Percentiles rank a stretch among this genome's conserved stretches.
Conservation (phyloP, 2,797 vertebrate genomes). For the Centropyge bicolor region DNA sequence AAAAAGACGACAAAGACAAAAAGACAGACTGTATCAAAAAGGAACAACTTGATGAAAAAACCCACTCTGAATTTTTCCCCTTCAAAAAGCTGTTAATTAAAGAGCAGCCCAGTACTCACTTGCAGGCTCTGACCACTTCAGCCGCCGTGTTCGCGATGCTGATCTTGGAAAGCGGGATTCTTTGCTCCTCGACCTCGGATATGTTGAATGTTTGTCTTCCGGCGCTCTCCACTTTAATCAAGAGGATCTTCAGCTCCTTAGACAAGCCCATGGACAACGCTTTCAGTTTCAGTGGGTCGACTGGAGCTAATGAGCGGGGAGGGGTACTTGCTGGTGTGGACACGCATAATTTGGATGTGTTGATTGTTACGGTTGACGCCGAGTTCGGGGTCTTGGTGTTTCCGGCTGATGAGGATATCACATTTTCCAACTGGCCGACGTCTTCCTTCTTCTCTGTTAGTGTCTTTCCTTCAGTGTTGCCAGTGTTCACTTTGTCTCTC, state of each 20-base stretch:
- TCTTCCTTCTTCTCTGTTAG: constrained; percentile 37
- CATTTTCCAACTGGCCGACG: constrained; percentile 55
- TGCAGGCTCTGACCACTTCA: constrained; percentile 90
- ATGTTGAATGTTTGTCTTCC: constrained; percentile 89
- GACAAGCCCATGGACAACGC: constrained; percentile 88
- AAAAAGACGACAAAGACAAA: constrained; percentile 16
- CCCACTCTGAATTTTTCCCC: background rate
- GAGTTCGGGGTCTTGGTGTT: constrained; percentile 41
- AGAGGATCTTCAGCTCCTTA: constrained; percentile 90
- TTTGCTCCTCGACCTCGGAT: constrained; percentile 87
- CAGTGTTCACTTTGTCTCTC: constrained; percentile 70
- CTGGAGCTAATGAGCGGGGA: constrained; percentile 63
- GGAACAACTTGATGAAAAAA: background rate
- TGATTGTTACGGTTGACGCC: constrained; percentile 51
- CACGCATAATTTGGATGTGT: constrained; percentile 48
- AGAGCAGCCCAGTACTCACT: constrained; percentile 82
- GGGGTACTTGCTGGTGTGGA: constrained; percentile 52
- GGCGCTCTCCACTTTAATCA: constrained; percentile 89
- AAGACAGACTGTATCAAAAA: background rate
- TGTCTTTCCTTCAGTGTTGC: constrained; percentile 42
- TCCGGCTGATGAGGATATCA: constrained; percentile 23
- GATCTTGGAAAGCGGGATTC: constrained; percentile 85
- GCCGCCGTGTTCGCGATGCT: constrained; percentile 87
- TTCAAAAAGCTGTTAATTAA: background rate
- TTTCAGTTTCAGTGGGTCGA: constrained; percentile 88